These are phyloP conservation scores for Bursaphelenchus okinawaensis DNA, from an alignment of 2,888 invertebrate genomes.

Conservation along the genomic window DNA sequence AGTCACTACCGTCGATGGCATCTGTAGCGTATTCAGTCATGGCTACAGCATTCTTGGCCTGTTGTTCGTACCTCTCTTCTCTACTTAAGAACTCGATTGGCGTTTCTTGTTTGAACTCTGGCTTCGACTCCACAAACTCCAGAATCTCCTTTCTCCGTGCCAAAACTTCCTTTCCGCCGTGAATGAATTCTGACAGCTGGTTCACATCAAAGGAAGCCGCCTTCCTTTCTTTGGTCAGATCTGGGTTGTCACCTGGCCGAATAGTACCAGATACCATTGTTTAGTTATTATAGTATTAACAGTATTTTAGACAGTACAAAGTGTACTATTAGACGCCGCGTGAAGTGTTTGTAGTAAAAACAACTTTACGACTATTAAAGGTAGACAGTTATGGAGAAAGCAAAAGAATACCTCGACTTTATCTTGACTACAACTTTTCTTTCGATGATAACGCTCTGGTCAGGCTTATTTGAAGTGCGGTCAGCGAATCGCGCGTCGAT, in stretches of 20 bases:
- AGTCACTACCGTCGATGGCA: conserved; percentile 49
- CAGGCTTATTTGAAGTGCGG: too few relatives aligned
- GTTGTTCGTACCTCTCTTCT: conserved; percentile 49
- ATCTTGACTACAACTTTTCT: too few relatives aligned
- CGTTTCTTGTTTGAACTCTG: conserved; percentile 52
- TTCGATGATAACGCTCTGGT: too few relatives aligned
- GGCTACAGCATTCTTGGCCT: conserved; percentile 34
- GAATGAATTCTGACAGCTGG: conserved; percentile 40
- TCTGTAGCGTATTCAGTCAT: conserved; percentile 48
- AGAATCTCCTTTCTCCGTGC: conserved; percentile 48
- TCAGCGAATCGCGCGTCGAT: background rate
- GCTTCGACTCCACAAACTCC: conserved; percentile 52
- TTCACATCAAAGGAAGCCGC: conserved; percentile 37
- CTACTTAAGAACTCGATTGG: conserved; percentile 57
- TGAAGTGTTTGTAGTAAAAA: too few relatives aligned
- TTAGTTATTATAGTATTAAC: background rate
- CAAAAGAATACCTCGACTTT: too few relatives aligned
- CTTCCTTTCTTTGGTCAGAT: conserved; percentile 41
- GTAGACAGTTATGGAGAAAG: too few relatives aligned
- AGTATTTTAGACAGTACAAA: background rate
- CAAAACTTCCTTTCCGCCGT: conserved; percentile 41
- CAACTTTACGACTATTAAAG: too few relatives aligned
- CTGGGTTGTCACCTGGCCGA: conserved; percentile 45
- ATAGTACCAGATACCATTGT: conserved; percentile 24
- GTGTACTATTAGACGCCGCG: background rate